A percentile compares a stretch with the other conserved stretches of the same genome.
Evolutionary conservation across 2,888 invertebrate species (phyloP).

Genomic region (Polymixis lichenea): DNA sequence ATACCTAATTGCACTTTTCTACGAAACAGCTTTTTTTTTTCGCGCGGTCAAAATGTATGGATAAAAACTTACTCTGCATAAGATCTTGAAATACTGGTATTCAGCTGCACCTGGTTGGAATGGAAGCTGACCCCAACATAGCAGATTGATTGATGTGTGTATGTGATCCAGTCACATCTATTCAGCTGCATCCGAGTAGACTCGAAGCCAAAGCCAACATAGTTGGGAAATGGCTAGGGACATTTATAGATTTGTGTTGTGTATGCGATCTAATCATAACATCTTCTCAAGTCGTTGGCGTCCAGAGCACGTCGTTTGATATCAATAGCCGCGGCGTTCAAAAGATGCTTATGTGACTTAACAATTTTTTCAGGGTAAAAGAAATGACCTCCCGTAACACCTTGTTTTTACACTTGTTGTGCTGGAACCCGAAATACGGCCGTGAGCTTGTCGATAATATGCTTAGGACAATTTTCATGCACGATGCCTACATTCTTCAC

Average conservation of each 20-base stretch:
- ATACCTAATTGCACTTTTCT: no score
- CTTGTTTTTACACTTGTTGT: slow-evolving; percentile 91
- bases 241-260: neutral
- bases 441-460: slow-evolving; percentile 81
- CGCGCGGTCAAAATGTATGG: no score
- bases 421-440: slow-evolving; percentile 85
- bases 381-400: slow-evolving; percentile 89
- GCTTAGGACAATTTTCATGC: slow-evolving; percentile 88
- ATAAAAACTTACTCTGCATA: no score
- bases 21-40: no score
- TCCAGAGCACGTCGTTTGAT: neutral
- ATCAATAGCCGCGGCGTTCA: neutral
- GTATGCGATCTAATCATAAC: neutral
- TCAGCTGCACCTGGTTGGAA: no score
- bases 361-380: slow-evolving; percentile 77
- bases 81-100: neutral
- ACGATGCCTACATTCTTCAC: slow-evolving; percentile 85
- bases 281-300: neutral
- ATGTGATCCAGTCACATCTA: neutral
- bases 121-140: neutral
- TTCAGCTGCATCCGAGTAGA: neutral
- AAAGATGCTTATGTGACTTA: neutral
- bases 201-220: neutral
- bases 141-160: neutral
- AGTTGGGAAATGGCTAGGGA: neutral